Evolutionary conservation across 2,888 invertebrate species (phyloP).

Genomic region (Yponomeuta cagnagella): DNA sequence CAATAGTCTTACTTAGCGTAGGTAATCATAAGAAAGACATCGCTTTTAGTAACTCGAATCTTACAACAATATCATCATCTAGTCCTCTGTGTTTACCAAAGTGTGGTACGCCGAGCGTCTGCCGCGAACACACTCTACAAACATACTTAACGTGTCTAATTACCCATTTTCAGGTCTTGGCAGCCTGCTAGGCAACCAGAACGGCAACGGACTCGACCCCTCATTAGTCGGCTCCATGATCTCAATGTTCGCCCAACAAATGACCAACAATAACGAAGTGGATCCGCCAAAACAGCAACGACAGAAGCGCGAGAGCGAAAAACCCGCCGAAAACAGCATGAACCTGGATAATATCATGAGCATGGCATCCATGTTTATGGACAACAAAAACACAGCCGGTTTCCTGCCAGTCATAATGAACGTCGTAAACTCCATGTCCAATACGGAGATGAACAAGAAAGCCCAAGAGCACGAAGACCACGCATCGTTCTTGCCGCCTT

Average conservation of each 20-base stretch:
- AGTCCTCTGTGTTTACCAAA: too few relatives aligned
- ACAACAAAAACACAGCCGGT: slow-evolving; percentile 55
- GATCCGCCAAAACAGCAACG: slow-evolving; percentile 32
- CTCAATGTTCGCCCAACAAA: slow-evolving; percentile 63
- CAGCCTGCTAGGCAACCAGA: slow-evolving; percentile 74
- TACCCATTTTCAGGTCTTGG: slow-evolving; percentile 52
- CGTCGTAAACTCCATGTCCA: slow-evolving; percentile 76
- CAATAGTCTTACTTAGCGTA: too few relatives aligned
- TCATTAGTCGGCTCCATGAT: slow-evolving; percentile 68
- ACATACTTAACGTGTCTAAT: background rate
- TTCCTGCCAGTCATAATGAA: slow-evolving; percentile 82
- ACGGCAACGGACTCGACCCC: slow-evolving; percentile 72
- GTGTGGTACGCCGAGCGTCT: too few relatives aligned
- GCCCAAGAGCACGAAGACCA: slow-evolving; percentile 81
- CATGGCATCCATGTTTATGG: slow-evolving; percentile 73
- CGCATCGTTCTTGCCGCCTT: slow-evolving; percentile 82
- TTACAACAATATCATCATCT: too few relatives aligned
- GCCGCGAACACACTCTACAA: too few relatives aligned
- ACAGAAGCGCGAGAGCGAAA: slow-evolving; percentile 39
- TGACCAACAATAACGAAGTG: slow-evolving; percentile 32
- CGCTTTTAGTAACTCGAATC: too few relatives aligned
- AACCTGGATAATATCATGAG: slow-evolving; percentile 72
- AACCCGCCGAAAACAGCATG: slow-evolving; percentile 47
- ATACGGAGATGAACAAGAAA: slow-evolving; percentile 76
- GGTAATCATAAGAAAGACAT: too few relatives aligned